Evolutionary conservation across 2,113 vertebrate genomes (phyloP).

Genomic region (Tursiops truncatus): DNA sequence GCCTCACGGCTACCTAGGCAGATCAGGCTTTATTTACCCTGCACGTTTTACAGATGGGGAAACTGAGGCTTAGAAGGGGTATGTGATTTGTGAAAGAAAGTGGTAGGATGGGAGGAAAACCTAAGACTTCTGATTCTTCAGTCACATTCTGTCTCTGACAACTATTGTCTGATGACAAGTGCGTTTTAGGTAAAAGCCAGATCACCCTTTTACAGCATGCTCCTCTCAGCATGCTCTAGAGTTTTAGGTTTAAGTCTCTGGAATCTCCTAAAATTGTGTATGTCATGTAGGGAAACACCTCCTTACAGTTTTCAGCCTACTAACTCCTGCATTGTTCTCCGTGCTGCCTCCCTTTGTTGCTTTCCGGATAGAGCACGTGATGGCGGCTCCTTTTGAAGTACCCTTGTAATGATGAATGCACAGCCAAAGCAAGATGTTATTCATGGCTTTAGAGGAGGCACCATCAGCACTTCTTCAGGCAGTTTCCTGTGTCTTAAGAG

Average conservation of each 20-base stretch:
- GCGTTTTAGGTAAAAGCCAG: background rate
- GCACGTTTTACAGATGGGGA: background rate
- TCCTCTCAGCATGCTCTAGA: background rate
- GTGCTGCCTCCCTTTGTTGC: background rate
- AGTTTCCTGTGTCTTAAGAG: background rate
- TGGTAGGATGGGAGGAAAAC: background rate
- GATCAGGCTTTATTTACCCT: background rate
- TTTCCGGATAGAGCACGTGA: background rate
- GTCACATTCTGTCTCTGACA: background rate
- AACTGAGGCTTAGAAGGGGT: background rate
- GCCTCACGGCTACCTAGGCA: background rate
- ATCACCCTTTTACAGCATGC: background rate
- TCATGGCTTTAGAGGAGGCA: background rate
- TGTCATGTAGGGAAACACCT: background rate
- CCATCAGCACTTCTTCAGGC: background rate
- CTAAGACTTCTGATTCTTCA: background rate
- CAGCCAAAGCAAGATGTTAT: background rate
- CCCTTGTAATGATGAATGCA: background rate
- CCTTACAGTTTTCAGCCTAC: background rate
- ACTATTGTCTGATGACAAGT: background rate
- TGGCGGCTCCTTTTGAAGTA: background rate
- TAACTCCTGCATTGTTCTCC: background rate
- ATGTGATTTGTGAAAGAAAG: background rate
- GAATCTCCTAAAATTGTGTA: background rate
- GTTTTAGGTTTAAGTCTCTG: background rate